Conservation (phyloP, 1,140 invertebrate species). For the Orchestia grillus region DNA sequence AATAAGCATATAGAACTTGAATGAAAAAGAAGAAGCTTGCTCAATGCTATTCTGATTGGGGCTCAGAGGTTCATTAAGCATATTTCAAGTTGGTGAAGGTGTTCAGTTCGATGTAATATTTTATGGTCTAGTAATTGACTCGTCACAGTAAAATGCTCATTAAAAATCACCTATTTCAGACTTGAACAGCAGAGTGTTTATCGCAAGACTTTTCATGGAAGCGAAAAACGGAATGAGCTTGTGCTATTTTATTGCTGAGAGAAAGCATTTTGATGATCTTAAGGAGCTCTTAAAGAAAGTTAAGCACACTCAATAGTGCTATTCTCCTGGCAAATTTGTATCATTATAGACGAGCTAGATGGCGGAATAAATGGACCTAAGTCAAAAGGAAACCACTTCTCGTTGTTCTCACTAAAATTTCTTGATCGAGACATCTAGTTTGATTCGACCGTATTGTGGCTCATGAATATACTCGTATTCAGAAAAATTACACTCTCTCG, state of each 20-base stretch:
- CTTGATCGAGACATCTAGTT: too few species aligned
- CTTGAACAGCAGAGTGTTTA: background rate
- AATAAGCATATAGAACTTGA: background rate
- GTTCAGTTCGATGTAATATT: background rate
- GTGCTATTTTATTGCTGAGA: background rate
- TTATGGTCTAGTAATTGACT: background rate
- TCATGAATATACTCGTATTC: too few species aligned
- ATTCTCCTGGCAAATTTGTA: background rate
- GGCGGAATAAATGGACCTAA: too few species aligned
- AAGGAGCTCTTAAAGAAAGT: background rate
- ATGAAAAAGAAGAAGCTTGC: background rate
- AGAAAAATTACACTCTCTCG: too few species aligned
- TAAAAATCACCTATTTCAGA: background rate
- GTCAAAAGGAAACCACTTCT: too few species aligned
- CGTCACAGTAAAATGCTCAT: background rate
- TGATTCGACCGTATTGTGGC: too few species aligned
- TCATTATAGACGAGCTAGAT: too few species aligned
- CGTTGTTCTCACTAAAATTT: too few species aligned
- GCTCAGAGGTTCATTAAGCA: background rate
- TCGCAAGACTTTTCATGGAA: background rate
- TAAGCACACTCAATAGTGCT: background rate
- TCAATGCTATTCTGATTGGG: background rate
- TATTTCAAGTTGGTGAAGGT: background rate
- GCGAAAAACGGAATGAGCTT: background rate
- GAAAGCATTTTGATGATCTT: background rate